Base-by-base conservation (phyloP, 1,140 invertebrate genomes). In the Trinorchestia longiramus region DNA sequence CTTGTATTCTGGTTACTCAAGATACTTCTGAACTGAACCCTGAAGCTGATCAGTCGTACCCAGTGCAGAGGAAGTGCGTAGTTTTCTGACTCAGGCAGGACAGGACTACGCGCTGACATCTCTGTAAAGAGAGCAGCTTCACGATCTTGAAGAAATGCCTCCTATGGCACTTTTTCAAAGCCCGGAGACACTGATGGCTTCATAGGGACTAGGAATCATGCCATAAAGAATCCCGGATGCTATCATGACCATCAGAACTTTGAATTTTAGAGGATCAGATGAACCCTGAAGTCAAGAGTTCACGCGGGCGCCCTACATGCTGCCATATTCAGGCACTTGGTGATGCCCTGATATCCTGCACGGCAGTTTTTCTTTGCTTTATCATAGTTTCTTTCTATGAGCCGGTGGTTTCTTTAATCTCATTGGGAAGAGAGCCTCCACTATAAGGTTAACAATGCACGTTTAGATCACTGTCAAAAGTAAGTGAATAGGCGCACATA, bases 221-320 rank as follows among this genome's bases (percentile, higher is more conserved):
- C 43, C 92, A 94, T 94, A 94, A 94, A 94, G 92, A 94, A 43
- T 40, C 92, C 43, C 45, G 92, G 92, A 40, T 94, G 92, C 36
- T 94, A 94, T 94, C 92, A 45, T 94, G 44, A 40, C 92, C 92
- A 94, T 94, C 92, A 43, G 92, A 45, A 94, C 92, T 94, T 94
- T 94, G 92, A 94, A 94, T 94, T 94, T 94, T 94, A 42, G 6
- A 8, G 92, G 92, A 94, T 94, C 92, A 94, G 92, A 94, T 94
- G 92, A 94, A 94, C 92, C 43, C 44, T 94, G 19, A n/a, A 45
- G 92, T 40, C 44, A 47, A n/a, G 43, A 47, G 92, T 94, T 94
- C 92, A 94, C 92, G 44, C 92, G 43, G 92, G 44, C 92, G 92
- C 92, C 92, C 43, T 45, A 44, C 43, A 40, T 42, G 88, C 92